phyloP scores from a whole-genome alignment of 2,113 vertebrate species.

The Actenoides lindsayi region DNA sequence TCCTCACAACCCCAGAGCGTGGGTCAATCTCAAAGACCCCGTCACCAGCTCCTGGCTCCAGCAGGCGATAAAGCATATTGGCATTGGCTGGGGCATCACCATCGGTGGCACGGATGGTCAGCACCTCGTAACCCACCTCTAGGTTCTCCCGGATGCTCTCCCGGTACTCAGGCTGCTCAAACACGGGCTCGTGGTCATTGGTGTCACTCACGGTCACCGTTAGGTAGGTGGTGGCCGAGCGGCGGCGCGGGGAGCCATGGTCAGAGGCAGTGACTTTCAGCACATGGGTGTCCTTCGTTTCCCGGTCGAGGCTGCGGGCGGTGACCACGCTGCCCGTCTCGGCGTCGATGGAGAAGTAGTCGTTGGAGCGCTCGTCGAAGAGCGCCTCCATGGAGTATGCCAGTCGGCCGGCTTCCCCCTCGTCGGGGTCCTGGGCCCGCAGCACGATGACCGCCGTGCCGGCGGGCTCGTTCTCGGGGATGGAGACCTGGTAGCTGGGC shows the following conservation, averaged over 20 bases:
- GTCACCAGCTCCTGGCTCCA: constrained; percentile 77
- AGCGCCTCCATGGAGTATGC: constrained; percentile 92
- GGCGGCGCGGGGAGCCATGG: constrained; percentile 81
- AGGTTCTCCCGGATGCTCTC: constrained; percentile 91
- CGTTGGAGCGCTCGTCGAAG: constrained; percentile 89
- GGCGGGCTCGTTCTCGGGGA: constrained; percentile 91
- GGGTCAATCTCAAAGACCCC: constrained; percentile 91
- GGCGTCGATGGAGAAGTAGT: constrained; percentile 87
- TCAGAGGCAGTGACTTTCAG: constrained; percentile 89
- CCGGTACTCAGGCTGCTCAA: constrained; percentile 91
- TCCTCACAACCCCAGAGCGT: constrained; percentile 89
- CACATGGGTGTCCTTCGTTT: constrained; percentile 93
- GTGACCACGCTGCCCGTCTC: constrained; percentile 87
- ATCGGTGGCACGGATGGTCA: constrained; percentile 92
- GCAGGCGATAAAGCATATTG: constrained; percentile 93
- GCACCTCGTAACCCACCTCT: constrained; percentile 93
- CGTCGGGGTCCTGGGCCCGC: constrained; percentile 87
- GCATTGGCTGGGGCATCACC: constrained; percentile 93
- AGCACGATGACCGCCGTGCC: constrained; percentile 88
- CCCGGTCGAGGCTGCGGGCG: constrained; percentile 86
- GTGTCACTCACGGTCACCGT: constrained; percentile 94
- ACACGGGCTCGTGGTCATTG: constrained; percentile 90
- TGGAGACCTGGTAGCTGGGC: constrained; percentile 90
- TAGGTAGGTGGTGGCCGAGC: constrained; percentile 83
- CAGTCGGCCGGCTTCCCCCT: constrained; percentile 88